Evolutionary conservation across 1,140 invertebrate genomes (phyloP).

Genomic region (Sinella curviseta): DNA sequence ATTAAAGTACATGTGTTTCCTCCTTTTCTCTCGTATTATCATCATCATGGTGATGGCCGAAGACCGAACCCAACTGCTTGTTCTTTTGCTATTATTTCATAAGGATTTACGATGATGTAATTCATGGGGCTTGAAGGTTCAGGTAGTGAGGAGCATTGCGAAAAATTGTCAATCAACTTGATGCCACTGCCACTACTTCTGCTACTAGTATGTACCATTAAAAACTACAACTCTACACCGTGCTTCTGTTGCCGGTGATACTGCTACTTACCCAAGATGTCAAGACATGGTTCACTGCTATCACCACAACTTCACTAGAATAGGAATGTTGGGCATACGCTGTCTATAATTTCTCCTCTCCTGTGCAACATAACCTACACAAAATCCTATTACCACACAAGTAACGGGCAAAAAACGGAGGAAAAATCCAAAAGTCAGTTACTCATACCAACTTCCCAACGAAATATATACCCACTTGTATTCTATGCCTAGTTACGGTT

Average conservation of each 20-base stretch:
- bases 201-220: not conserved
- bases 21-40: not conserved
- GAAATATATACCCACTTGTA: no score
- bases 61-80: not conserved
- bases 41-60: not conserved
- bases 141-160: not conserved
- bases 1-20: not conserved
- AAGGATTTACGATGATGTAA: slow-evolving; percentile 27
- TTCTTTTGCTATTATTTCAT: slow-evolving; percentile 18
- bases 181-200: not conserved
- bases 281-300: not conserved
- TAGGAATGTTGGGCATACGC: not conserved
- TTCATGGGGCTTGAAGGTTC: slow-evolving; percentile 2
- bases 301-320: not conserved
- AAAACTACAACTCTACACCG: not conserved
- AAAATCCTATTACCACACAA: slow-evolving; percentile 17
- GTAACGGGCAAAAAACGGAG: no score
- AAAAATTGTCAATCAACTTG: slow-evolving; percentile 26
- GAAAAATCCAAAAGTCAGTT: no score
- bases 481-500: no score
- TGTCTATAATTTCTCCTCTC: not conserved
- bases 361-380: not conserved
- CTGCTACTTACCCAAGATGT: no score
- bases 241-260: no score
- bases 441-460: no score